phyloP scores from a whole-genome alignment of 2,888 invertebrate species.

The Sicus ferrugineus region DNA sequence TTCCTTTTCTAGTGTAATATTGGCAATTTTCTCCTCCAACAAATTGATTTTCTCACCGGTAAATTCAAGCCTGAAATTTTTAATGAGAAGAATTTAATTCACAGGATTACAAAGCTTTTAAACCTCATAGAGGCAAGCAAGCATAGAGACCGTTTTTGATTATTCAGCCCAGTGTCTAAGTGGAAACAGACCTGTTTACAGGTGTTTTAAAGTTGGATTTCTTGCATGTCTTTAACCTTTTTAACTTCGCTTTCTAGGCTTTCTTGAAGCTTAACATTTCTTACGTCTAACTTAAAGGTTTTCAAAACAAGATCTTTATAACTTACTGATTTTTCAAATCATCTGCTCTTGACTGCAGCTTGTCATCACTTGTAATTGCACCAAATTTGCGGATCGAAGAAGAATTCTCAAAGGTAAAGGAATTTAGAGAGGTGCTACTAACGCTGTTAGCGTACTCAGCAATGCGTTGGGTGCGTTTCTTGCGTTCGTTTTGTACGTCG shows the following conservation, averaged over 20 bases:
- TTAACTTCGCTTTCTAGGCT: too few relatives aligned
- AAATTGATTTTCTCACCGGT: slow-evolving; percentile 58
- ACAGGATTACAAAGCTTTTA: too few relatives aligned
- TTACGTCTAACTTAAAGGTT: too few relatives aligned
- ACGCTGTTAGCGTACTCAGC: slow-evolving; percentile 55
- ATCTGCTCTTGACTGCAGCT: slow-evolving; percentile 40
- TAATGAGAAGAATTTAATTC: too few relatives aligned
- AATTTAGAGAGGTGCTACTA: slow-evolving; percentile 46
- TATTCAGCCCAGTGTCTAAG: too few relatives aligned
- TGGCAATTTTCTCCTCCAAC: slow-evolving; percentile 56
- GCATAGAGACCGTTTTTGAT: background rate
- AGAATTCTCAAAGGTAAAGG: slow-evolving; percentile 58
- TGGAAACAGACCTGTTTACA: too few relatives aligned
- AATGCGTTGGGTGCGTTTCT: slow-evolving; percentile 59
- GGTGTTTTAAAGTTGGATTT: too few relatives aligned
- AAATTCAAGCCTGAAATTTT: slow-evolving; percentile 54
- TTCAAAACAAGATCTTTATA: too few relatives aligned
- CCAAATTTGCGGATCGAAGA: slow-evolving; percentile 32
- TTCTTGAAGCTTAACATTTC: too few relatives aligned
- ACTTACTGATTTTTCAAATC: slow-evolving; percentile 58
- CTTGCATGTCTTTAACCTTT: too few relatives aligned
- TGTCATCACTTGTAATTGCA: background rate
- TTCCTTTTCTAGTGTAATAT: slow-evolving; percentile 54
- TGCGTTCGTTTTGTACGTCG: slow-evolving; percentile 54
- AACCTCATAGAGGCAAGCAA: too few relatives aligned